Conservation (phyloP, 2,888 invertebrate species). For the Poecilobothrus nobilitatus region DNA sequence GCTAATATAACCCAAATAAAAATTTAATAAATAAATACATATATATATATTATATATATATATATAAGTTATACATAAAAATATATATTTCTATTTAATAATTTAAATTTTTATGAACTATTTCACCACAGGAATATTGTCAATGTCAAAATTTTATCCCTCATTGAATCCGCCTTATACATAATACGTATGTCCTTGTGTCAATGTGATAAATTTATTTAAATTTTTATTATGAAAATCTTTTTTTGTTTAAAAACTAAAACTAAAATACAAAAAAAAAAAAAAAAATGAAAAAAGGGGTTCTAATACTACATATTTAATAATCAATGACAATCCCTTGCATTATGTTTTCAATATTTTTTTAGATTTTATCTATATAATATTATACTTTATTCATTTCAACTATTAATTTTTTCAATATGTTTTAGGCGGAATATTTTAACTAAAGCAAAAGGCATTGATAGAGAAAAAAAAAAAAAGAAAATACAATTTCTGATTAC, state of each 20-base stretch:
- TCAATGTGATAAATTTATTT: too few relatives aligned
- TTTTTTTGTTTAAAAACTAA: too few relatives aligned
- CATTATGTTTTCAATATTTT: not conserved
- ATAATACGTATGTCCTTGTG: too few relatives aligned
- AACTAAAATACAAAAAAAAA: too few relatives aligned
- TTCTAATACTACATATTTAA: not conserved
- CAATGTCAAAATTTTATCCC: slow-evolving; percentile 2
- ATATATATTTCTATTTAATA: not conserved
- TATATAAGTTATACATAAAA: not conserved
- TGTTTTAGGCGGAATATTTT: not conserved
- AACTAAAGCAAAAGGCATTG: too few relatives aligned
- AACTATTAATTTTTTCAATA: not conserved
- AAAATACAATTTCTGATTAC: not conserved
- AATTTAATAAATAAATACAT: not conserved
- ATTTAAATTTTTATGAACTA: slow-evolving; percentile 3
- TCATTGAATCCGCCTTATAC: not conserved
- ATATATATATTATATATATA: not conserved
- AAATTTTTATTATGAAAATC: too few relatives aligned
- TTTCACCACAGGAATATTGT: slow-evolving; percentile 6
- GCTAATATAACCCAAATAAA: too few relatives aligned
- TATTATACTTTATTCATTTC: too few relatives aligned
- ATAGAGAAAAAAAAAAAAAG: too few relatives aligned
- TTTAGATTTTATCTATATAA: not conserved
- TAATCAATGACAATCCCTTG: not conserved
- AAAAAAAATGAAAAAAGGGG: too few relatives aligned